phyloP scores from a whole-genome alignment of 2,113 vertebrate genomes.

The rabbit (Oryctolagus cuniculus) region mOryCun1.1 NC_091438.1:18430501-18431000 shows the following conservation, averaged over 20 bases:
- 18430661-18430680: slow-evolving; percentile 67
- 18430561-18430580: slow-evolving; percentile 62
- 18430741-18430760: slow-evolving; percentile 26
- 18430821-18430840: neutral
- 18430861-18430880: slow-evolving; percentile 42
- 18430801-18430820: neutral
- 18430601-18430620: slow-evolving; percentile 72
- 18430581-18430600: slow-evolving; percentile 40
- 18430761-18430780: slow-evolving; percentile 8
- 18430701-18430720: slow-evolving; percentile 14
- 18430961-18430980: neutral
- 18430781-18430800: neutral
- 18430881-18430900: slow-evolving; percentile 59
- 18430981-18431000: slow-evolving; percentile 12
- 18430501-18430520: neutral
- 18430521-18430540: slow-evolving; percentile 43
- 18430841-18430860: slow-evolving; percentile 31
- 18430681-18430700: slow-evolving; percentile 45
- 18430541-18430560: slow-evolving; percentile 53
- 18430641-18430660: slow-evolving; percentile 39
- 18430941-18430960: slow-evolving; percentile 52
- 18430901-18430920: slow-evolving; percentile 49
- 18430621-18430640: slow-evolving; percentile 45
- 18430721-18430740: slow-evolving; percentile 21
- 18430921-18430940: slow-evolving; percentile 42